Evolutionary conservation across 2,888 invertebrate genomes (phyloP), one percentile per base, ranked within the genome.

Genomic region (Polydrusus pterygomalis): DNA sequence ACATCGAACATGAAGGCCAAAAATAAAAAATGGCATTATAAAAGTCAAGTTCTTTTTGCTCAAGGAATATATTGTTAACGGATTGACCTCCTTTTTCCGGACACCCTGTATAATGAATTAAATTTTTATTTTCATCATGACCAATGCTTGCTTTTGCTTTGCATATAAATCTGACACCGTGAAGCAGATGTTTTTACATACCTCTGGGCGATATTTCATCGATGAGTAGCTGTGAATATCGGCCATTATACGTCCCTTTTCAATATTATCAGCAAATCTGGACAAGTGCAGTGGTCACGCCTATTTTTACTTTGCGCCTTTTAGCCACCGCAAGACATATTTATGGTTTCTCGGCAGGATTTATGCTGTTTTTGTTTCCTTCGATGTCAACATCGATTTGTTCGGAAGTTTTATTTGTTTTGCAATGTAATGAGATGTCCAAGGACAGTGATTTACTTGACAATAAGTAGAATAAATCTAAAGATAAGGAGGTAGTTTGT

Each of bases 351-450:
- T 77, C 49, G 18, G 72, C 73, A 20, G 77, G 72, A 83, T 83
- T 83, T 83, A 83, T 82, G 70, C 81, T 82, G 82, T 83, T 83
- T 82, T 82, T 83, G 81, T 82, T 78, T 79, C 68, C 70, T 47
- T 40, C 68, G 49, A 70, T 73, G 75, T 75, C 79, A 78, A 78
- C 74, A 80, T 74, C 80, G 79, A 79, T 78, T 78, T 78, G 78
- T 77, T 75, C 79, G 72, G 70, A 40, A 25, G 58, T 74, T 68
- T 70, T 70, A 58, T 60, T 63, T 70, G 51, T 70, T 70, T 70
- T 70, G 34, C 49, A 15, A 17, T 70, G 60, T 70, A 58, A 60
- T 70, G 58, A 60, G 43, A 34, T 49, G 70, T 56, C 49, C 47
- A 11, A 20, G 7, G 17, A 18, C 60, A 47, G 54, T 67, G 70